These are phyloP conservation scores for Hippocampus comes DNA, from an alignment of 2,113 vertebrate species.

Conservation along the genomic window DNA sequence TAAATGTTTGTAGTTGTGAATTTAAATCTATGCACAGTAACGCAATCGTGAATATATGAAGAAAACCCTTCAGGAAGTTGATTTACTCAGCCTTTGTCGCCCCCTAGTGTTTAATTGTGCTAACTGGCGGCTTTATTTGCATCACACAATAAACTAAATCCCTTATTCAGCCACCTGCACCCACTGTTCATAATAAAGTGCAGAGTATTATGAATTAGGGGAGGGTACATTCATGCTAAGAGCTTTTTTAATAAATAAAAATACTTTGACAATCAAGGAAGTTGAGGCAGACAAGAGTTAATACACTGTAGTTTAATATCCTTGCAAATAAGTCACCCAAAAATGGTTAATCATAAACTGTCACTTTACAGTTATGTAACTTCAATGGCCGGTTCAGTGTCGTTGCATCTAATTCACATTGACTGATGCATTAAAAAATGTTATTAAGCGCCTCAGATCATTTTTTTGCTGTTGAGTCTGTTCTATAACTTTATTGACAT, in stretches of 20 bases:
- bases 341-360: too few relatives aligned
- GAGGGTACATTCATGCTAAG: not conserved
- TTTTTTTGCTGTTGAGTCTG: not conserved
- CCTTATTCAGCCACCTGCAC: not conserved
- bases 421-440: too few relatives aligned
- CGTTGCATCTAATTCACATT: too few relatives aligned
- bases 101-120: slow-evolving; percentile 35
- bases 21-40: not conserved
- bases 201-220: not conserved
- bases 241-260: not conserved
- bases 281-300: not conserved
- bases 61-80: not conserved
- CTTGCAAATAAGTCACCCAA: too few relatives aligned
- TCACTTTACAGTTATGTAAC: too few relatives aligned
- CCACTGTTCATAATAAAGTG: not conserved
- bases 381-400: too few relatives aligned
- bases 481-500: not conserved
- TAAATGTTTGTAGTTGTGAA: not conserved
- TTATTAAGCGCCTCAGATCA: too few relatives aligned
- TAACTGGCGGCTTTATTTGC: not conserved
- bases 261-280: not conserved
- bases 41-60: not conserved
- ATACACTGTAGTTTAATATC: too few relatives aligned
- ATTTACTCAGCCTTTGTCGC: slow-evolving; percentile 26
- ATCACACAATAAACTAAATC: not conserved